Evolutionary conservation across 2,888 invertebrate species (phyloP), one percentile per base, ranked within the genome.

Genomic region (Eupithecia abbreviata): DNA sequence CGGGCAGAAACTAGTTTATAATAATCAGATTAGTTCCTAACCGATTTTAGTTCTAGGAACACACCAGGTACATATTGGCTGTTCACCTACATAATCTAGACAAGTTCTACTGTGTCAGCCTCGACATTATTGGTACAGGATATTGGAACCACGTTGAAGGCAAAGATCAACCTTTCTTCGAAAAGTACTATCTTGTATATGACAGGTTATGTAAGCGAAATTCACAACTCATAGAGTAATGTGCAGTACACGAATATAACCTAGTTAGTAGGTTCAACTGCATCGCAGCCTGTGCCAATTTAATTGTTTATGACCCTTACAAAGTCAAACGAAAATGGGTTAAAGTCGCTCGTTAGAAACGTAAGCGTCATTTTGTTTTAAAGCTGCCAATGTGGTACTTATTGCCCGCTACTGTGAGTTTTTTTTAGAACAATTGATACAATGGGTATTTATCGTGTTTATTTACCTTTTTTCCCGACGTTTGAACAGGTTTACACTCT

Each of bases 301-400:
- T 51, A 41, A 71, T 71, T 51, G 69, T 71, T 71, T 71, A 71
- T 71, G 49, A 15, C 71, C 55, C 70, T 45, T 68, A 45, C 69
- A 71, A 71, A 71, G 71, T 51, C 71, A 51, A 70, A 71, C 55
- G 71, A 51, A 71, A 55, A 71, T 71, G 51, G 71, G 55, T 55
- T 71, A 71, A 71, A 71, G 47, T 69, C 18, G 18, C 18, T 47
- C 43, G 47, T 47, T 45, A n/a, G 47, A 45, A 47, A 2, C 49
- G 30, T 18, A 5, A 18, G 69, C 47, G 69, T 47, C 18, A 69
- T 69, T 47, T 69, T 47, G 18, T 69, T 69, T 9, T 30, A 68
- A 68, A 68, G 45, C 45, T 68, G 67, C 67, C 67, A 45, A 68
- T n/a, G n/a, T 15, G 18, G 4, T 30, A 69, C 69, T 30, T 47